Base-by-base conservation (phyloP, 2,797 vertebrate species). In the Mormyrus hasselquistii region DNA sequence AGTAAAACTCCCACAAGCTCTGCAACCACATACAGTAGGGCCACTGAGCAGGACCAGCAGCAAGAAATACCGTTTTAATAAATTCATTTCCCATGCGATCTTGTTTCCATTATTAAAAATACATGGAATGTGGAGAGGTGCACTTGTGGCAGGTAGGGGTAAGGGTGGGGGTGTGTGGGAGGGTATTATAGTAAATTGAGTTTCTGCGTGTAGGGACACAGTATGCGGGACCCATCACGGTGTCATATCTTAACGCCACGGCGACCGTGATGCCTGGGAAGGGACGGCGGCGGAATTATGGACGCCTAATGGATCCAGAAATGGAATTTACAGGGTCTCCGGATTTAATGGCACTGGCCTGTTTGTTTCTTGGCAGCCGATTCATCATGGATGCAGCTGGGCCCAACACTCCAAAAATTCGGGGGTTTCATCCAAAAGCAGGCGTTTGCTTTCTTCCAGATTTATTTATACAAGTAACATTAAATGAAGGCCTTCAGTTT, bases 11-110 rank as follows among this genome's bases (percentile, higher is more conserved):
- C n/a, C 47, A 19, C 14, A 4, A n/a, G 25, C 7, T 25, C 82
- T 12, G 25, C 29, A n/a, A 41, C 88, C 8, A 52, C 19, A 49
- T 57, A 34, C 29, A 34, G 29, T 34, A 2, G 62, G 34, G 65
- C 12, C 76, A 29, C 14, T 69, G 34, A 50, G 34, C 22, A 22
- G 22, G 16, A 29, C 38, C 84, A 1, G 55, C 50, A 79, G 86
- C 88, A 93, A 92, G 92, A 93, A 92, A 93, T 93, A 94, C 92
- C 92, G 91, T 93, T 93, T 94, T 93, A 94, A 94, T 94, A 93
- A 94, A 93, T 90, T 92, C 88, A 14, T 89, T 89, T 84, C 90
- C 92, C 92, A 92, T 89, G 87, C 91, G 93, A 94, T 94, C 90
- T 93, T 89, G 94, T 92, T 92, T 90, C 89, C 90, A 94, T 93